Conservation (phyloP, 2,797 vertebrate genomes). For the Schizothorax lantsangensis region DNA sequence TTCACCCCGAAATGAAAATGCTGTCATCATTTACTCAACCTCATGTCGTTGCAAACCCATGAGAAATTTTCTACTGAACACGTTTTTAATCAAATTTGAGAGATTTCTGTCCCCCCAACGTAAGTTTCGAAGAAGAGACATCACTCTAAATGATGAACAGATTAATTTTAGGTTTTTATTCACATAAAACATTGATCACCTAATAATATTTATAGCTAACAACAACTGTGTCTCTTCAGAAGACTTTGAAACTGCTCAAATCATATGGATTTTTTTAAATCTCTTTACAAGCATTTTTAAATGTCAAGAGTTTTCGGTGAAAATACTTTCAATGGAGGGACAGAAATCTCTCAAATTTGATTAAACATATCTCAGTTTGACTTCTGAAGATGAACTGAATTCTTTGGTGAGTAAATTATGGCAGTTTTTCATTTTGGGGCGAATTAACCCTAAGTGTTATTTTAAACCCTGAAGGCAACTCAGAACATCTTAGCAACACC, state of each 20-base stretch:
- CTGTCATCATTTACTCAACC: neutral
- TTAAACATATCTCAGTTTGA: too few species aligned
- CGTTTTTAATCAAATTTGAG: neutral
- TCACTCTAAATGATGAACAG: neutral
- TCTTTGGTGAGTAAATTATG: too few species aligned
- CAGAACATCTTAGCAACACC: neutral
- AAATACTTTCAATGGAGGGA: too few species aligned
- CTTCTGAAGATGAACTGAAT: too few species aligned
- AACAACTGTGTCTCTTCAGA: neutral
- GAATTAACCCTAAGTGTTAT: neutral
- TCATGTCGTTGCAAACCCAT: neutral
- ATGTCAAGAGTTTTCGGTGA: neutral
- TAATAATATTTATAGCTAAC: neutral
- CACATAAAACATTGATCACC: neutral
- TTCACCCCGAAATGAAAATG: neutral
- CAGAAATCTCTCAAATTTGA: too few species aligned
- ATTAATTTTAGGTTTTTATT: neutral
- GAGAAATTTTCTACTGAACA: neutral
- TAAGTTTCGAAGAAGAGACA: neutral
- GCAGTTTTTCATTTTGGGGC: neutral
- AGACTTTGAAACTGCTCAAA: neutral
- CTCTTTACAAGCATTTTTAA: neutral
- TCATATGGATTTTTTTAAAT: too few species aligned
- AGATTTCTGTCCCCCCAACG: neutral
- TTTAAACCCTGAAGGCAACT: neutral